Evolutionary conservation across 2,888 invertebrate genomes (phyloP).

Genomic region (Aphidoletes aphidimyza): DNA sequence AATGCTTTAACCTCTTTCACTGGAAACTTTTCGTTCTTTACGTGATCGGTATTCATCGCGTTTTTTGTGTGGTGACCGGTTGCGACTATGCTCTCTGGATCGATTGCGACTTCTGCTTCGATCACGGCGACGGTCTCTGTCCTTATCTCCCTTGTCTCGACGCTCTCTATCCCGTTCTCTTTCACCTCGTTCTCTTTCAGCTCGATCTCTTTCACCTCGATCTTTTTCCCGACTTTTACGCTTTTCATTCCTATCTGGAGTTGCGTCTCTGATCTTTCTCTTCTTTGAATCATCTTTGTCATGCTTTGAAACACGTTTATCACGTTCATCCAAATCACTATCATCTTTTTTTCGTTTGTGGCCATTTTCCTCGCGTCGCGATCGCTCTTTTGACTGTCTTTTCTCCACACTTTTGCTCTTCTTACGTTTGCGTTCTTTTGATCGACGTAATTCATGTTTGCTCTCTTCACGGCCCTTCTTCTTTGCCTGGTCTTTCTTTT

Average conservation of each 20-base stretch:
- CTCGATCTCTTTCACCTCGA: constrained; percentile 12
- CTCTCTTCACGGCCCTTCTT: neutral
- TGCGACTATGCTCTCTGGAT: no score
- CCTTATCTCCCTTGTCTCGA: no score
- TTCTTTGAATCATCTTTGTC: constrained; percentile 57
- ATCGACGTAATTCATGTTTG: neutral
- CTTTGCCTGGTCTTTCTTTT: neutral
- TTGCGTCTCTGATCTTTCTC: constrained; percentile 56
- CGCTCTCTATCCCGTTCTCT: neutral
- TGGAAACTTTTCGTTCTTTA: constrained; percentile 11
- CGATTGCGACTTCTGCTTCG: no score
- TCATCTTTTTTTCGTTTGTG: constrained; percentile 52
- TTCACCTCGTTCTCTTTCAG: neutral
- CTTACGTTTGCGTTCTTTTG: constrained; percentile 7
- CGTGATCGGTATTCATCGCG: neutral
- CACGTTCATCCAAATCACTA: constrained; percentile 57
- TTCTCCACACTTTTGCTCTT: neutral
- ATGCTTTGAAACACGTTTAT: constrained; percentile 57
- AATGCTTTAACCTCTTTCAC: neutral
- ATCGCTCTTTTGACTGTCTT: neutral
- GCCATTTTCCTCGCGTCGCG: neutral
- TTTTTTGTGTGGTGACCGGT: no score
- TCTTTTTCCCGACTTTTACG: constrained; percentile 55
- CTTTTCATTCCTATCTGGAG: constrained; percentile 55
- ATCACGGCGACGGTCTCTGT: no score